Conservation (phyloP, 1,140 invertebrate genomes). For the Anoplophora glabripennis region DNA sequence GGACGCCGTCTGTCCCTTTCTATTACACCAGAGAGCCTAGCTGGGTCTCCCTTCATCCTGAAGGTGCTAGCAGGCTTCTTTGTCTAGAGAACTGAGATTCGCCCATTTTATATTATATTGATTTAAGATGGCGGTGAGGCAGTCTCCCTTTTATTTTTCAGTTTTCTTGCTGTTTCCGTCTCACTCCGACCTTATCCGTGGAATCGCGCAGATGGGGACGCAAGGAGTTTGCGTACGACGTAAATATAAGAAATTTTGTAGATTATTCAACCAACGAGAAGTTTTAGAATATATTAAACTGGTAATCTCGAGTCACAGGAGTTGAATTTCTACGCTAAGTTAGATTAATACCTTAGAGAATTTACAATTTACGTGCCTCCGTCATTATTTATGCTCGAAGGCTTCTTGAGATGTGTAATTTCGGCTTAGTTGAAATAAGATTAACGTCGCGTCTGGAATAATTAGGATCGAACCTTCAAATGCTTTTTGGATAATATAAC, state of each 20-base stretch:
- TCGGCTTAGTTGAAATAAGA: constrained; percentile 37
- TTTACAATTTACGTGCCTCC: constrained; percentile 45
- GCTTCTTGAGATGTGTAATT: constrained; percentile 46
- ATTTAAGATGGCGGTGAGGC: constrained; percentile 43
- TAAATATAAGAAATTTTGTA: constrained; percentile 6
- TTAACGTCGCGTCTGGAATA: constrained; percentile 27
- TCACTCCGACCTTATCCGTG: not conserved
- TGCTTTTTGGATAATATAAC: too few species aligned
- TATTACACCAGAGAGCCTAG: not conserved
- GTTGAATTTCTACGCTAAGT: constrained; percentile 47
- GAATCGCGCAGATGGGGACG: constrained; percentile 6
- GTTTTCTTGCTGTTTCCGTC: constrained; percentile 9
- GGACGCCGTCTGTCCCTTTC: not conserved
- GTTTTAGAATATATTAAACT: constrained; percentile 48
- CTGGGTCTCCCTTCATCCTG: constrained; percentile 8
- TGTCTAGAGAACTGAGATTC: constrained; percentile 43
- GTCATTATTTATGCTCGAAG: constrained; percentile 45
- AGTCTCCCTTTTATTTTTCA: constrained; percentile 15
- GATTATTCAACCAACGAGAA: constrained; percentile 38
- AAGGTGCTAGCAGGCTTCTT: constrained; percentile 34
- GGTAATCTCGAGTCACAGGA: constrained; percentile 46
- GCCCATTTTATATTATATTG: constrained; percentile 47
- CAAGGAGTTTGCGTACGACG: constrained; percentile 1
- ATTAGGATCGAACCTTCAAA: too few species aligned
- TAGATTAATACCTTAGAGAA: constrained; percentile 45